Conservation (phyloP, 2,113 vertebrate species). For the Brachypodius melanocephalos region DNA sequence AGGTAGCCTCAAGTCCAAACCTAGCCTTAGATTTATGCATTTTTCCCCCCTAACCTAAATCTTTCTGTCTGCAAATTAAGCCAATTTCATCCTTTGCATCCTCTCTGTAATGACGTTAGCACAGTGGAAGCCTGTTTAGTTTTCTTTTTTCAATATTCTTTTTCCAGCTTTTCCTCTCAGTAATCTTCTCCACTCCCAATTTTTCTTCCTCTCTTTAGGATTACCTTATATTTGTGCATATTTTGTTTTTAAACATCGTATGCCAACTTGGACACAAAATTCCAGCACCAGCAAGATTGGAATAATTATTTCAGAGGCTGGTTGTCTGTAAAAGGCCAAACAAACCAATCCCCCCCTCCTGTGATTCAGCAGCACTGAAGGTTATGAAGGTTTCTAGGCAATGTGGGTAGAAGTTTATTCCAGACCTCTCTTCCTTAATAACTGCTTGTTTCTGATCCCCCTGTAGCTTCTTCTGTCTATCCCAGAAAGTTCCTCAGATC, state of each 20-base stretch:
- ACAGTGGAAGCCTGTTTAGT: neutral
- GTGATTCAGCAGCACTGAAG: neutral
- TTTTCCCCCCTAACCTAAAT: neutral
- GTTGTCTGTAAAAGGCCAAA: neutral
- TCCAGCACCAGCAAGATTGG: neutral
- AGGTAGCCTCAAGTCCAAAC: slow-evolving; percentile 37
- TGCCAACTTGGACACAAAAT: neutral
- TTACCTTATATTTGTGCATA: neutral
- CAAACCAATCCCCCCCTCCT: neutral
- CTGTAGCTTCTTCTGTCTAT: neutral
- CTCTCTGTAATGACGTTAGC: neutral
- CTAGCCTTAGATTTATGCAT: neutral
- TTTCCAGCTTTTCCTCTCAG: neutral
- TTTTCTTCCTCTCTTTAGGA: neutral
- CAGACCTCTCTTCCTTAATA: neutral
- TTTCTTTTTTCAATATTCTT: neutral
- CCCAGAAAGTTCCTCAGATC: neutral
- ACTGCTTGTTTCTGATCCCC: neutral
- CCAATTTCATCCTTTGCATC: slow-evolving; percentile 50
- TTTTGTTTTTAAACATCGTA: neutral
- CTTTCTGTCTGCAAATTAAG: slow-evolving; percentile 41
- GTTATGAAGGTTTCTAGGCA: neutral
- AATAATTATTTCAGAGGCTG: slow-evolving; percentile 3
- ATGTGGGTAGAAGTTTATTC: neutral
- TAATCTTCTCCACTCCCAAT: neutral